Percentiles rank a stretch among this genome's conserved stretches.
Evolutionary conservation across 2,888 invertebrate species (phyloP).

Genomic region (Orchesellides sinensis): DNA sequence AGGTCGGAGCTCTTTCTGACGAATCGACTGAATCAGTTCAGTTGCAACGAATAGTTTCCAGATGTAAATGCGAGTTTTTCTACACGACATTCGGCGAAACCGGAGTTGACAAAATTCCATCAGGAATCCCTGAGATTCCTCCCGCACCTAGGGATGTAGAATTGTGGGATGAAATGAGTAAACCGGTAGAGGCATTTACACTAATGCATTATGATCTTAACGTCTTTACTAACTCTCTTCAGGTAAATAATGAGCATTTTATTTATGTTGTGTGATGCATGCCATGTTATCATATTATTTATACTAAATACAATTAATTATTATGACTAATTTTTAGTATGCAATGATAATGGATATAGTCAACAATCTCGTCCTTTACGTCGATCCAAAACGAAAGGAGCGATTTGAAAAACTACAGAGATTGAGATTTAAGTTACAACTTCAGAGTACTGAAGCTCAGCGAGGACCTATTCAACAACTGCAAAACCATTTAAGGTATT

Average conservation of each 20-base stretch:
- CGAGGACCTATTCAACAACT: conserved; percentile 93
- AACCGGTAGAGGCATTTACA: conserved; percentile 97
- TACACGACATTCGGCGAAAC: conserved; percentile 96
- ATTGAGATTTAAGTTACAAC: conserved; percentile 95
- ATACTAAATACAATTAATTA: neutral
- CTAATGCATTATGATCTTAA: conserved; percentile 99
- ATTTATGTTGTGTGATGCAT: neutral
- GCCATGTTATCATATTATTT: neutral
- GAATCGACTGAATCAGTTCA: conserved; percentile 78
- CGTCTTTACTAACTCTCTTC: conserved; percentile 96
- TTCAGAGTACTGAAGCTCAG: conserved; percentile 94
- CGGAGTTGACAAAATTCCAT: conserved; percentile 81
- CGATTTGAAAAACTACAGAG: conserved; percentile 92
- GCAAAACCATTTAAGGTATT: conserved; percentile 84
- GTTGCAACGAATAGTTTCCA: conserved; percentile 96
- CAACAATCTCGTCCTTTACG: conserved; percentile 96
- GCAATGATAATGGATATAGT: conserved; percentile 98
- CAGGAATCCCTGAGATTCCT: conserved; percentile 82
- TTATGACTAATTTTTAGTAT: conserved; percentile 81
- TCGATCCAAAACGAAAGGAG: conserved; percentile 96
- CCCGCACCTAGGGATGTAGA: conserved; percentile 83
- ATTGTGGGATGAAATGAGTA: conserved; percentile 88
- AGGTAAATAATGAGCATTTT: conserved; percentile 78
- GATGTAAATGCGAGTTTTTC: conserved; percentile 99
- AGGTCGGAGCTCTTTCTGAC: conserved; percentile 73